phyloP scores from a whole-genome alignment of 2,113 vertebrate genomes.

The Caloenas nicobarica region DNA sequence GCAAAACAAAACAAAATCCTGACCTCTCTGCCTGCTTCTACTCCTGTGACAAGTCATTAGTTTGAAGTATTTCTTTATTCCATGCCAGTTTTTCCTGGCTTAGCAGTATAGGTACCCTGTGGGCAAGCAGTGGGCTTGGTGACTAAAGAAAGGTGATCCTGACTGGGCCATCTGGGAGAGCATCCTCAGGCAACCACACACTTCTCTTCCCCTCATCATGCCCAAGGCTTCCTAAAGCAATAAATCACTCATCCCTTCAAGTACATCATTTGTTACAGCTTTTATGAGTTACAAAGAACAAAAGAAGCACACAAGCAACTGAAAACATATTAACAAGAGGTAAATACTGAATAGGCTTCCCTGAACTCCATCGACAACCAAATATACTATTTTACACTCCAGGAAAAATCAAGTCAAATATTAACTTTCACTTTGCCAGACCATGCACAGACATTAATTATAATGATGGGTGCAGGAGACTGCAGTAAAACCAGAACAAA shows the following conservation, averaged over 20 bases:
- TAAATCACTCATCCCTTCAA: neutral
- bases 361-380: neutral
- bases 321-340: neutral
- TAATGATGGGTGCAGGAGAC: neutral
- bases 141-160: neutral
- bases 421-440: neutral
- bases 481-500: neutral
- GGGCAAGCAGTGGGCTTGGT: neutral
- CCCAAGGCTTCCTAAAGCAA: neutral
- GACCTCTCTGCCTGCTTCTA: neutral
- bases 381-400: neutral
- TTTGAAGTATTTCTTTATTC: neutral
- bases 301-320: neutral
- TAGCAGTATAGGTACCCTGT: neutral
- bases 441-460: neutral
- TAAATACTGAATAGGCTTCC: neutral
- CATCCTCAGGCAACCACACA: neutral
- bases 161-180: neutral
- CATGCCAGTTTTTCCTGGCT: neutral
- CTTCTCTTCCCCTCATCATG: neutral
- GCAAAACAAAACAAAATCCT: neutral
- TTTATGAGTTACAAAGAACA: neutral
- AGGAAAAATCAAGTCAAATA: neutral
- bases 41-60: rapidly evolving
- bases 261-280: neutral